A percentile compares a stretch with the other conserved stretches of the same genome.
phyloP scores from a whole-genome alignment of 2,888 invertebrate genomes.

The Brachyptera putata region DNA sequence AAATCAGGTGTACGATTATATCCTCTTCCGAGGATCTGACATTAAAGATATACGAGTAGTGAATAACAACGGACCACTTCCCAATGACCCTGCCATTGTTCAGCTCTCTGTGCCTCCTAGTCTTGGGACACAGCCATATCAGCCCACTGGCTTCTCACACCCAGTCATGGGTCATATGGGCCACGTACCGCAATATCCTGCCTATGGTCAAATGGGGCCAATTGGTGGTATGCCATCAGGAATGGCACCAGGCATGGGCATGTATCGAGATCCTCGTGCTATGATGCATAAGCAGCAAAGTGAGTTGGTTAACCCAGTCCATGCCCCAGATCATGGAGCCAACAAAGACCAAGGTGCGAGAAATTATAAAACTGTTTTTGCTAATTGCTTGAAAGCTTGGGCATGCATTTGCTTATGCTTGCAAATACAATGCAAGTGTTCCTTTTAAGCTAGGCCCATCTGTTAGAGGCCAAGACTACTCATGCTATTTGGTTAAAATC shows the following conservation, averaged over 20 bases:
- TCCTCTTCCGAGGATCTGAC: slow-evolving; percentile 95
- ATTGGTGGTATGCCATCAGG: slow-evolving; percentile 45
- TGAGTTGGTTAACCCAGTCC: slow-evolving; percentile 51
- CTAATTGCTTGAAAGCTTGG: slow-evolving; percentile 4
- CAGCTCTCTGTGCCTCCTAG: slow-evolving; percentile 76
- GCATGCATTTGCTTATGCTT: slow-evolving; percentile 25
- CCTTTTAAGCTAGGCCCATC: no score
- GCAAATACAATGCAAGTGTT: background rate
- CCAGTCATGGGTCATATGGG: slow-evolving; percentile 63
- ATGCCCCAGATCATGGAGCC: slow-evolving; percentile 44
- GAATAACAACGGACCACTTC: slow-evolving; percentile 76
- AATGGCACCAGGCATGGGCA: slow-evolving; percentile 50
- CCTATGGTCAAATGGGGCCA: slow-evolving; percentile 47
- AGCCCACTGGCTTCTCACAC: slow-evolving; percentile 64
- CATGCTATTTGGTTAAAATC: no score
- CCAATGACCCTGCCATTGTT: slow-evolving; percentile 98
- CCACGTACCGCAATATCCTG: slow-evolving; percentile 48
- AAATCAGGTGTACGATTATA: slow-evolving; percentile 98
- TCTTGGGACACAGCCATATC: slow-evolving; percentile 57
- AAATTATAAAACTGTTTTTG: slow-evolving; percentile 35
- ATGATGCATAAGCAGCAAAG: slow-evolving; percentile 55
- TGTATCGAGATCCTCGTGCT: slow-evolving; percentile 45
- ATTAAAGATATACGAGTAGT: slow-evolving; percentile 98
- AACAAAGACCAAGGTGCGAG: slow-evolving; percentile 48
- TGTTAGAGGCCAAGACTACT: no score